Base-by-base conservation (phyloP, 2,888 invertebrate genomes). In the Hofmannophila pseudospretella region DNA sequence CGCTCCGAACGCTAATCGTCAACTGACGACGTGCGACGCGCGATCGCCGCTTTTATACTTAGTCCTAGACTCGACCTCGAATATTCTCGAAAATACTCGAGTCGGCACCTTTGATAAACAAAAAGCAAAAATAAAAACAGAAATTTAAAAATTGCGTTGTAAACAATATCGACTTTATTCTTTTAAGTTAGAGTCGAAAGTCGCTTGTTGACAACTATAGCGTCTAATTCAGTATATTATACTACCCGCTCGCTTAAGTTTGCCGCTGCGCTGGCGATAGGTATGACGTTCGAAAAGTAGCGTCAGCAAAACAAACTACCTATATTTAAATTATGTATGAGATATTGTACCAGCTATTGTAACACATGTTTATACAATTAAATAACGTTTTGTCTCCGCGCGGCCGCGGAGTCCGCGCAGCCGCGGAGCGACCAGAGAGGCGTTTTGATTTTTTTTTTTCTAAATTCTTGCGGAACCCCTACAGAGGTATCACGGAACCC, bases 141-240 rank as follows among this genome's bases (percentile, higher is more conserved):
- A 35, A 35, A 35, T 34, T 13, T 14, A 34, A 34, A 34, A 34
- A 34, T 13, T 26, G 38, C 26, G 32, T 16, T 38, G 36, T 39
- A 39, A 42, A 39, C 39, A 42, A 34, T 39, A 19, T 42, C 39
- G 39, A 42, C 39, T 41, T 41, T 42, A 42, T 34, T n/a, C 13
- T 42, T 39, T 39, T 26, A 39, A 38, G 42, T 42, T 36, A 39
- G 39, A 42, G 36, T 20, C 42, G 36, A 36, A 38, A 38, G 32
- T 38, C 32, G 42, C 42, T 42, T 38, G 38, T 39, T 42, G 27
- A 42, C 36, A 37, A 34, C 28, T 38, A 38, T 33, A 35, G 38
- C 25, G 38, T 38, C 38, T 38, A 38, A 38, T 38, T n/a, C n/a
- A n/a, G n/a, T n/a, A n/a, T n/a, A n/a, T n/a, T n/a, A n/a, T 38